These are phyloP conservation scores for Danaus melanippus DNA, from an alignment of 1,140 invertebrate species.

Conservation along the genomic window DNA sequence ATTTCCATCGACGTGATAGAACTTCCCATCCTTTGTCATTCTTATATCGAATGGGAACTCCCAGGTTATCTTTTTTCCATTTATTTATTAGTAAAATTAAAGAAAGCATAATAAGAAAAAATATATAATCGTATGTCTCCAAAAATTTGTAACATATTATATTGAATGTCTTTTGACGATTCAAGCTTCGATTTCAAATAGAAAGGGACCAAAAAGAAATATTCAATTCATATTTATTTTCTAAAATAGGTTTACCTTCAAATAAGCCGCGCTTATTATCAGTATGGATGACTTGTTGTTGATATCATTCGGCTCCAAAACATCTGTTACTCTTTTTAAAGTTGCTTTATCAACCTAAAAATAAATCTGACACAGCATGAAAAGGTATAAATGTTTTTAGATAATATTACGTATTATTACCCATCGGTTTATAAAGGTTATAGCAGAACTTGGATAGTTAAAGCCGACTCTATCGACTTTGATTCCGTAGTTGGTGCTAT, in stretches of 20 bases:
- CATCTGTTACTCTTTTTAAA: conserved; percentile 25
- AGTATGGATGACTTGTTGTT: conserved; percentile 28
- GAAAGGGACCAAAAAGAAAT: background rate
- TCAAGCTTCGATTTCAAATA: too few relatives aligned
- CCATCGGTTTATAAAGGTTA: conserved; percentile 33
- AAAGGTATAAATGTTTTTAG: conserved; percentile 9
- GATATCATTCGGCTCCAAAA: conserved; percentile 28
- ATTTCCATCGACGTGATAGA: conserved; percentile 18
- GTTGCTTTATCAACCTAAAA: conserved; percentile 29
- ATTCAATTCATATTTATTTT: background rate
- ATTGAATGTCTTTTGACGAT: too few relatives aligned
- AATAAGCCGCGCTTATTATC: conserved; percentile 26
- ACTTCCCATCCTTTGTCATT: conserved; percentile 22
- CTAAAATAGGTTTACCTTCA: conserved; percentile 26
- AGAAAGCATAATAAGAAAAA: too few relatives aligned
- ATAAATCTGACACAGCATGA: conserved; percentile 5
- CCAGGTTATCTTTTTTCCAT: conserved; percentile 26
- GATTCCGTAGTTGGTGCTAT: conserved; percentile 22
- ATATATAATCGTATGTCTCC: too few relatives aligned
- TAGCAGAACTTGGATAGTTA: conserved; percentile 22
- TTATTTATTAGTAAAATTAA: too few relatives aligned
- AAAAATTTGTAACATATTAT: too few relatives aligned
- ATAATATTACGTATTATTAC: conserved; percentile 20
- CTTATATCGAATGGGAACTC: conserved; percentile 29
- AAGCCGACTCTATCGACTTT: conserved; percentile 31